Evolutionary conservation across 2,113 vertebrate genomes (phyloP).

Genomic region (Anolis sagrei): DNA sequence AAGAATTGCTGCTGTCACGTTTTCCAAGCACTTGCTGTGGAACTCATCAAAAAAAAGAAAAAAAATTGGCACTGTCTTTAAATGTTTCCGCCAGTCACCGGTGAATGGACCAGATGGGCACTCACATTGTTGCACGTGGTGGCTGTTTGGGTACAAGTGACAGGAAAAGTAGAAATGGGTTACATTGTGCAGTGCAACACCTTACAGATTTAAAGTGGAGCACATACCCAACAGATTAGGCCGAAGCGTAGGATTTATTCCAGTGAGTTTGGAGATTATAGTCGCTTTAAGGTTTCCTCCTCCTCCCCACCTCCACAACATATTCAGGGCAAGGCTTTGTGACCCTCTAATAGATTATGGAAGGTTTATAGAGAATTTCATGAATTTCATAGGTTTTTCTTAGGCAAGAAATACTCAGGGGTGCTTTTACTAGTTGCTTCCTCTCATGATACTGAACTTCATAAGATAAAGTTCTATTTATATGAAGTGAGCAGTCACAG

Average conservation of each 20-base stretch:
- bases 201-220: not conserved
- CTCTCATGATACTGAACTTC: too few relatives aligned
- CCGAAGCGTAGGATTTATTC: not conserved
- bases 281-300: too few relatives aligned
- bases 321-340: not conserved
- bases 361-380: not conserved
- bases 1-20: constrained; percentile 16
- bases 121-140: not conserved
- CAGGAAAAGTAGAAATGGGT: not conserved
- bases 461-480: not conserved
- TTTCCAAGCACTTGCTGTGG: not conserved
- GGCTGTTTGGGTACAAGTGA: constrained; percentile 2
- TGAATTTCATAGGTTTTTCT: too few relatives aligned
- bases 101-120: not conserved
- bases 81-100: constrained; percentile 27
- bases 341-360: not conserved
- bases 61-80: constrained; percentile 8
- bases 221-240: constrained; percentile 1
- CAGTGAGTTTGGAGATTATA: constrained; percentile 24
- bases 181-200: not conserved
- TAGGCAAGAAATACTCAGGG: too few relatives aligned
- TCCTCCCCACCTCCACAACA: not conserved
- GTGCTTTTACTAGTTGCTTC: too few relatives aligned
- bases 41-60: not conserved
- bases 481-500: not conserved